Percentiles rank a stretch among this genome's conserved stretches.
phyloP scores from a whole-genome alignment of 2,888 invertebrate species.

The Thereva unica region DNA sequence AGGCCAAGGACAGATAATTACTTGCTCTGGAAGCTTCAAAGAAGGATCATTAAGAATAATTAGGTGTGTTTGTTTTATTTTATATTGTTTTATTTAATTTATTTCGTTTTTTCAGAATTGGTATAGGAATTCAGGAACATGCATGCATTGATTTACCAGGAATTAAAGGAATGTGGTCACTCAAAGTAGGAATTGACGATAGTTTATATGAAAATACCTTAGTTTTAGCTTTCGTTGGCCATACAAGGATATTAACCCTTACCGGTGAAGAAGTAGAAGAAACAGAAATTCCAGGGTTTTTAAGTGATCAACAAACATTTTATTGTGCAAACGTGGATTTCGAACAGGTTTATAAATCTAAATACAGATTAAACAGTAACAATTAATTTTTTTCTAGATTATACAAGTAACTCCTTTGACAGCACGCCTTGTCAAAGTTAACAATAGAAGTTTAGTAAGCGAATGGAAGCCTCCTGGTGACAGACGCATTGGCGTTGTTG shows the following conservation, averaged over 20 bases:
- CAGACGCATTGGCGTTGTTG: slow-evolving; percentile 84
- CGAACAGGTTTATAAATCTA: slow-evolving; percentile 66
- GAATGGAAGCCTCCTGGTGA: slow-evolving; percentile 76
- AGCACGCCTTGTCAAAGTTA: slow-evolving; percentile 71
- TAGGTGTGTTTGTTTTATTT: slow-evolving; percentile 45
- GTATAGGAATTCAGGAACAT: slow-evolving; percentile 98
- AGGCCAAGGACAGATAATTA: slow-evolving; percentile 97
- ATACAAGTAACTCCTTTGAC: slow-evolving; percentile 73
- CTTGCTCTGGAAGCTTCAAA: slow-evolving; percentile 96
- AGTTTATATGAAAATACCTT: slow-evolving; percentile 80
- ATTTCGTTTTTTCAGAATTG: slow-evolving; percentile 69
- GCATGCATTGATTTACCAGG: slow-evolving; percentile 96
- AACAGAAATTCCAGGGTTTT: slow-evolving; percentile 90
- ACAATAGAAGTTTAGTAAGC: slow-evolving; percentile 67
- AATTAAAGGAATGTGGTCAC: slow-evolving; percentile 97
- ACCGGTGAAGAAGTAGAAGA: slow-evolving; percentile 98
- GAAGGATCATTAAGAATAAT: slow-evolving; percentile 97
- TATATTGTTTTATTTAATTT: neutral
- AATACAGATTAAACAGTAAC: neutral
- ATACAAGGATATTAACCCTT: slow-evolving; percentile 86
- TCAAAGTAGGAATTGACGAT: slow-evolving; percentile 70
- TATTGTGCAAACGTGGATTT: slow-evolving; percentile 88
- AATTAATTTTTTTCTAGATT: slow-evolving; percentile 54
- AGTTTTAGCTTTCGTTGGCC: slow-evolving; percentile 94
- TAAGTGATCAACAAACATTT: slow-evolving; percentile 90